Evolutionary conservation across 2,888 invertebrate species (phyloP), one percentile per base, ranked within the genome.

Genomic region (Eremobia ochroleuca): DNA sequence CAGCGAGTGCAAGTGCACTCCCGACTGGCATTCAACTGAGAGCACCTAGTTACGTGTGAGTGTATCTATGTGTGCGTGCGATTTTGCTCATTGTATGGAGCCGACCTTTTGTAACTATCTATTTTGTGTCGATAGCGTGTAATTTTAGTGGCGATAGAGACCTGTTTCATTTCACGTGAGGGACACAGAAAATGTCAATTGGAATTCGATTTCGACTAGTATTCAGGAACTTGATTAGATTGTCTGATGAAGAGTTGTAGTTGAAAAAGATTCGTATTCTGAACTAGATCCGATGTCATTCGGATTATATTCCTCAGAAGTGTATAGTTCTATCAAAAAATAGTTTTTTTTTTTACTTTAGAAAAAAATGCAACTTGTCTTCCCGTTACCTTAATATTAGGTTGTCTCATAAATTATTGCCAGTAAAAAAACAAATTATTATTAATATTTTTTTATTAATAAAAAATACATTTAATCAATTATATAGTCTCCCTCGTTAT

Each of bases 101-200:
- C 5, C 0, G 18, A 40, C 18, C n/a, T 77, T 61, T 40, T 61
- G 59, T 9, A 1, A 9, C 6, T 52, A 13, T 28, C 49, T 40
- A 5, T 31, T 34, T 52, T 52, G 43, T 78, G 61, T 2, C 9
- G 4, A 78, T 40, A 68, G 21, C n/a, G 15, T 73, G 61, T 70
- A 59, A 77, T 52, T 75, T 75, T 67, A 75, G 74, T 62, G 31
- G 21, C 73, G 4, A 43, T 77, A 61, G 73, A 61, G 52, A 75
- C 21, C 73, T 61, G 55, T 77, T 77, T 81, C 37, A 71, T 73
- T 77, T 61, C 49, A 65, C 67, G 43, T 43, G 61, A 21, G 72
- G 64, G 69, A 81, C 59, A 71, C 66, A 78, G 65, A 81, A 82
- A 81, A 78, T 73, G 76, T 73, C 82, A 82, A 85, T 85, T 82